phyloP scores from a whole-genome alignment of 2,113 vertebrate genomes.

The Oryzias javanicus region DNA sequence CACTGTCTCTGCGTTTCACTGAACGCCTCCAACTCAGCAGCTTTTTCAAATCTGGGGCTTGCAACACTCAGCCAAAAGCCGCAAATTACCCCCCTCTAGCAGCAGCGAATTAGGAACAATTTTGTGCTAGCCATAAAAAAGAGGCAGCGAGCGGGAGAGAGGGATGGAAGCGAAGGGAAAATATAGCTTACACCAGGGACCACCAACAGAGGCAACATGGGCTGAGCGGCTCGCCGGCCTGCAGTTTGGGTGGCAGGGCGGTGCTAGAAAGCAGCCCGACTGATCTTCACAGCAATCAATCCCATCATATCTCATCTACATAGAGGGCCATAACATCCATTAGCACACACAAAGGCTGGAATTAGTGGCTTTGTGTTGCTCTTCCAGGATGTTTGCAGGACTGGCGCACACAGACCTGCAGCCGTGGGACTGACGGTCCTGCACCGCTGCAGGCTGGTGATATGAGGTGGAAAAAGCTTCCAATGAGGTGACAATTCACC shows the following conservation, averaged over 20 bases:
- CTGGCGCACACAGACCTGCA: conserved; percentile 56
- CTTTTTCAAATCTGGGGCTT: conserved; percentile 84
- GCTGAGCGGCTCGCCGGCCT: conserved; percentile 66
- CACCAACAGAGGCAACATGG: conserved; percentile 78
- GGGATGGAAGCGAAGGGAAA: conserved; percentile 76
- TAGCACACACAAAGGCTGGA: conserved; percentile 64
- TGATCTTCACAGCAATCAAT: conserved; percentile 72
- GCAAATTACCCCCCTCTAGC: conserved; percentile 84
- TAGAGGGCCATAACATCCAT: conserved; percentile 63
- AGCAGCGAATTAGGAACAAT: conserved; percentile 85
- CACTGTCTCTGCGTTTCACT: conserved; percentile 55
- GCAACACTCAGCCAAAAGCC: conserved; percentile 81
- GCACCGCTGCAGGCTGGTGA: conserved; percentile 26
- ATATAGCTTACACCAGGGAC: conserved; percentile 80
- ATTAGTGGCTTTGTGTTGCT: conserved; percentile 67
- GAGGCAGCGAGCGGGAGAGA: conserved; percentile 64
- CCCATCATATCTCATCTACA: conserved; percentile 67
- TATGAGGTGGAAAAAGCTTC: conserved; percentile 19
- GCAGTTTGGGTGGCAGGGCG: conserved; percentile 80
- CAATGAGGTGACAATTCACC: conserved; percentile 64
- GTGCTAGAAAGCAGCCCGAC: conserved; percentile 65
- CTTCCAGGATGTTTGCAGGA: conserved; percentile 67
- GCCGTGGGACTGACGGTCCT: conserved; percentile 29
- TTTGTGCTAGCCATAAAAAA: conserved; percentile 80
- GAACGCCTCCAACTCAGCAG: conserved; percentile 76